Evolutionary conservation across 2,888 invertebrate genomes (phyloP).

Genomic region (Apotomis betuletana): DNA sequence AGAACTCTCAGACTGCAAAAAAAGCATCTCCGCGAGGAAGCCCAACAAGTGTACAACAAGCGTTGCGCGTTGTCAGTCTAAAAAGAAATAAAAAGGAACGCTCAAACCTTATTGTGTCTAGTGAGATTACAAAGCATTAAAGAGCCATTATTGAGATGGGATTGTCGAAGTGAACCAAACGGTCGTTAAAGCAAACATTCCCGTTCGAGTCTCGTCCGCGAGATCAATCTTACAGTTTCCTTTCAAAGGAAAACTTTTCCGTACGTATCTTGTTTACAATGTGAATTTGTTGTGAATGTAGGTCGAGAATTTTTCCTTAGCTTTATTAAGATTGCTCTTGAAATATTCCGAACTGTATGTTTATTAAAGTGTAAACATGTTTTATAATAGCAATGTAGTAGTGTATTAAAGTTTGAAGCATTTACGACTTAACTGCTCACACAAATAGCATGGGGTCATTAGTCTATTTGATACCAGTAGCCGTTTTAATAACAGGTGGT

Average conservation of each 20-base stretch:
- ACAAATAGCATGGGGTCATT: neutral
- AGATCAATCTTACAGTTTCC: slow-evolving; percentile 34
- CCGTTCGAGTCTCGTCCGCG: slow-evolving; percentile 25
- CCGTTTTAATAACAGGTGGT: too few relatives aligned
- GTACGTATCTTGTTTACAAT: slow-evolving; percentile 46
- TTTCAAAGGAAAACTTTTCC: slow-evolving; percentile 24
- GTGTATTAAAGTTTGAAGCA: neutral
- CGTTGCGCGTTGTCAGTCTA: neutral
- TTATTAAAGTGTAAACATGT: slow-evolving; percentile 8
- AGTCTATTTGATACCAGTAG: neutral
- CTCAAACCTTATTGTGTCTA: slow-evolving; percentile 4
- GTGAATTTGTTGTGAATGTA: slow-evolving; percentile 31
- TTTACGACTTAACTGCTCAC: neutral
- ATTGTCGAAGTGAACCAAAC: slow-evolving; percentile 30
- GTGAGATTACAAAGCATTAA: slow-evolving; percentile 31
- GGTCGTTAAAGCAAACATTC: slow-evolving; percentile 23
- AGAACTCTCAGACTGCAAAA: too few relatives aligned
- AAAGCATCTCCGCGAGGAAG: too few relatives aligned
- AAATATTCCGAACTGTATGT: slow-evolving; percentile 21
- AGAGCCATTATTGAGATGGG: slow-evolving; percentile 24
- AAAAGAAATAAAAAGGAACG: neutral
- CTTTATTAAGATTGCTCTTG: slow-evolving; percentile 38
- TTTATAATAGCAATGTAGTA: neutral
- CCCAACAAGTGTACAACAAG: neutral
- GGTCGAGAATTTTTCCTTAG: slow-evolving; percentile 42